Evolutionary conservation across 1,140 invertebrate species (phyloP), one percentile per base, ranked within the genome.

Genomic region (Hylaeus anthracinus): DNA sequence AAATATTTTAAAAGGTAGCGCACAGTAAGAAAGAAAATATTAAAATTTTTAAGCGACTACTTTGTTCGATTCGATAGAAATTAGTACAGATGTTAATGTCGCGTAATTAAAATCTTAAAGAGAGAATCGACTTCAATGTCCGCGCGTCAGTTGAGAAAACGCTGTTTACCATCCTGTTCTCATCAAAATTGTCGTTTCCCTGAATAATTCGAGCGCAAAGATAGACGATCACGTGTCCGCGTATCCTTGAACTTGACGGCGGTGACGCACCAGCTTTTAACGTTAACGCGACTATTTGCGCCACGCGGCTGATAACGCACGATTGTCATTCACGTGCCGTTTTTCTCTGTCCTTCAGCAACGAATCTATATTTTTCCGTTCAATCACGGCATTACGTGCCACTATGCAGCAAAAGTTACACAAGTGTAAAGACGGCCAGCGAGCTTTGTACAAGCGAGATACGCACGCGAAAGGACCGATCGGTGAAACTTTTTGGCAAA

Each of bases 191-290:
- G 43, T 66, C 55, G 43, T 45, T 67, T 67, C 9, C 0, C 41
- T 39, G 41, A 63, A 39, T 39, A 79, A 79, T 73, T 51, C 53
- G 39, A 55, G 5, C 56, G 60, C 63, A 15, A 66, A 66, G 56
- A 86, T 75, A 81, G 45, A 8, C 26, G 81, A 77, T 89, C 89
- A 90, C 88, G 90, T 88, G 88, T 84, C 48, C 2, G 12, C 75
- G 69, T 83, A 79, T 79, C 90, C 90, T 91, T 91, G 90, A 92
- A 91, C 91, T 92, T 92, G 90, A 84, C 78, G 71, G 61, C 66
- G 72, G 66, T 77, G 82, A 39, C 87, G 76, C 70, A 83, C 79
- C 60, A 37, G 58, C 73, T 79, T 76, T 82, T 82, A 75, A 74
- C 81, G 80, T 60, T 83, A 90, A 73, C 85, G 63, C 37, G 74